These are phyloP conservation scores for Delichon dasypus DNA, from an alignment of 2,797 vertebrate genomes.

Conservation along the genomic window DNA sequence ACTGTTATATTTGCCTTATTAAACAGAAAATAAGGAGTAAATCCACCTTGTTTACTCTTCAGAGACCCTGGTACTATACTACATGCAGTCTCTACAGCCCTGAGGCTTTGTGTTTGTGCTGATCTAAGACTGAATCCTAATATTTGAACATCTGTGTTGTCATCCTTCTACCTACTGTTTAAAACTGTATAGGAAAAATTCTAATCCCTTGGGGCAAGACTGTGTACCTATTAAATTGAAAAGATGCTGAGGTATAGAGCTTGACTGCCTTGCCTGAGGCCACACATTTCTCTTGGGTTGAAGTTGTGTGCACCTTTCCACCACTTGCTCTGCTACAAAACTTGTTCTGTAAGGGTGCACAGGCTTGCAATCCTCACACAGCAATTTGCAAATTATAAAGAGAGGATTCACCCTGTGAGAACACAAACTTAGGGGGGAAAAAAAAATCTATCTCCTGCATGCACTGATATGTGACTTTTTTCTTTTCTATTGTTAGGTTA, in stretches of 20 bases:
- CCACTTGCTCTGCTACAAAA: neutral
- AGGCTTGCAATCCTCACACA: neutral
- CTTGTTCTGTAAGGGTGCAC: neutral
- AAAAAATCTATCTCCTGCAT: neutral
- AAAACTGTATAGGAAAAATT: neutral
- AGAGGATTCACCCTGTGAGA: neutral
- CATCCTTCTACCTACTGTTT: neutral
- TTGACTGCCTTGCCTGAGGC: constrained; percentile 25
- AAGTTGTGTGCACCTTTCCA: neutral
- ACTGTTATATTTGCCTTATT: constrained; percentile 56
- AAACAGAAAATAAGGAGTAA: constrained; percentile 39
- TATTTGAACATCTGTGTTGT: constrained; percentile 50
- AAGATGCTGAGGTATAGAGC: neutral
- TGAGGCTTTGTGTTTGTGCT: constrained; percentile 7
- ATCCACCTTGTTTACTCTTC: neutral
- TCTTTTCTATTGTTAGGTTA: neutral
- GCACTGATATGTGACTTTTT: fast-evolving
- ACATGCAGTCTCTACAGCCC: neutral
- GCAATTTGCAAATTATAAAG: neutral
- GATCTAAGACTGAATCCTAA: constrained; percentile 37
- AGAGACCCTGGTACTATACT: neutral
- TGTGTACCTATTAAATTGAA: neutral
- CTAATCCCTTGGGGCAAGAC: neutral
- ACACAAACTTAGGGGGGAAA: neutral
- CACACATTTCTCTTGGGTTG: neutral